phyloP scores from a whole-genome alignment of 2,797 vertebrate species.

The Oreochromis grahami region DNA sequence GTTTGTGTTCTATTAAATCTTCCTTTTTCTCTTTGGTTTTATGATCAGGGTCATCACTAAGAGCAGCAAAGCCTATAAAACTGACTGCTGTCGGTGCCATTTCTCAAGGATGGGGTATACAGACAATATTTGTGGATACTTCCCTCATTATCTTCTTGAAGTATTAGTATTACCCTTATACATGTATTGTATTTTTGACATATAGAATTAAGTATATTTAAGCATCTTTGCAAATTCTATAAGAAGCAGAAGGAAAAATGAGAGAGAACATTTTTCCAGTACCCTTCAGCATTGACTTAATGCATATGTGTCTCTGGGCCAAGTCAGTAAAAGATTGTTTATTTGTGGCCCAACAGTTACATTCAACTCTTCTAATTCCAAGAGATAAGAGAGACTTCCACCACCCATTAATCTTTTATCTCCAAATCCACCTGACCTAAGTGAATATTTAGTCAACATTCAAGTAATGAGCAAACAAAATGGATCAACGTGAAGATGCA shows the following conservation, averaged over 20 bases:
- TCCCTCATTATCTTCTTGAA: background rate
- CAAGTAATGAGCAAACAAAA: background rate
- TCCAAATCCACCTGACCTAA: constrained; percentile 14
- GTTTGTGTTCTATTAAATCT: background rate
- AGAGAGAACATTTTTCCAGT: background rate
- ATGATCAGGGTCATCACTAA: constrained; percentile 3
- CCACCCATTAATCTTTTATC: constrained; percentile 16
- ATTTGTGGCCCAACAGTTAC: background rate
- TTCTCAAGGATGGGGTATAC: constrained; percentile 3
- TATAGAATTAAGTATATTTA: background rate
- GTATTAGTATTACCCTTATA: background rate
- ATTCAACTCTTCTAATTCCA: constrained; percentile 10
- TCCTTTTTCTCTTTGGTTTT: constrained; percentile 51
- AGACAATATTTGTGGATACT: background rate
- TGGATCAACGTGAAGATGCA: background rate
- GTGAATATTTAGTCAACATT: constrained; percentile 23
- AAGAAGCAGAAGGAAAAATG: background rate
- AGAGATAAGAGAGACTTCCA: constrained; percentile 23
- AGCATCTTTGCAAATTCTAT: background rate
- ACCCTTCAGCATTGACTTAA: background rate
- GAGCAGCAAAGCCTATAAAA: constrained; percentile 8
- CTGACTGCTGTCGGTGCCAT: background rate
- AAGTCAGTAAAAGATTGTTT: background rate
- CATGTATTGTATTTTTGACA: background rate
- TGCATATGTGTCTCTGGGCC: background rate